A percentile compares a stretch with the other conserved stretches of the same genome.
phyloP scores from a whole-genome alignment of 2,113 vertebrate genomes.

The Pelecanoides urinatrix region DNA sequence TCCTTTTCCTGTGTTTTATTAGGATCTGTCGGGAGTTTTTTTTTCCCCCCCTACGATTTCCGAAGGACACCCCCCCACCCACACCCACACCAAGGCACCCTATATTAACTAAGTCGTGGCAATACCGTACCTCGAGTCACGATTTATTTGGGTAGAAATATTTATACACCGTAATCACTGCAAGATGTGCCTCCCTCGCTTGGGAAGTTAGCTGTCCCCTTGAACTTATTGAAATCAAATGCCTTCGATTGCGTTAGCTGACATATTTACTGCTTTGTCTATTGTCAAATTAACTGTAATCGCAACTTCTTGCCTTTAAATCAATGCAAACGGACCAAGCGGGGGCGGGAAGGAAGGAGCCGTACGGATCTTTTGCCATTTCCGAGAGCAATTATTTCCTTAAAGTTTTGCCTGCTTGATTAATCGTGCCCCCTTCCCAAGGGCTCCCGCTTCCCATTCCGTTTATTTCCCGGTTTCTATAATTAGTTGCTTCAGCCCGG shows the following conservation, averaged over 20 bases:
- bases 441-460: background rate
- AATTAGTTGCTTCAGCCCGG: background rate
- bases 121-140: background rate
- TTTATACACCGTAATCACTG: constrained; percentile 29
- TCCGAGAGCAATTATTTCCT: background rate
- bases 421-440: background rate
- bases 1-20: background rate
- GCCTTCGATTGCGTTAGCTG: constrained; percentile 31
- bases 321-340: background rate
- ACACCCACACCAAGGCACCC: background rate
- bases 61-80: background rate
- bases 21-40: background rate
- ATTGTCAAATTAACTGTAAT: constrained; percentile 40
- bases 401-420: background rate
- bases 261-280: constrained; percentile 37
- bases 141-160: constrained; percentile 28
- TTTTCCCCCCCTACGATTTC: background rate
- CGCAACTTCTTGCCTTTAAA: constrained; percentile 34
- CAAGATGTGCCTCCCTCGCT: constrained; percentile 26
- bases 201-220: constrained; percentile 10
- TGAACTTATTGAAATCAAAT: constrained; percentile 33
- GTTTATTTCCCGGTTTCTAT: background rate
- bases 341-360: background rate
- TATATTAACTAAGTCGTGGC: background rate
- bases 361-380: background rate